Evolutionary conservation across 2,888 invertebrate genomes (phyloP).

Genomic region (Chrysomela aeneicollis): DNA sequence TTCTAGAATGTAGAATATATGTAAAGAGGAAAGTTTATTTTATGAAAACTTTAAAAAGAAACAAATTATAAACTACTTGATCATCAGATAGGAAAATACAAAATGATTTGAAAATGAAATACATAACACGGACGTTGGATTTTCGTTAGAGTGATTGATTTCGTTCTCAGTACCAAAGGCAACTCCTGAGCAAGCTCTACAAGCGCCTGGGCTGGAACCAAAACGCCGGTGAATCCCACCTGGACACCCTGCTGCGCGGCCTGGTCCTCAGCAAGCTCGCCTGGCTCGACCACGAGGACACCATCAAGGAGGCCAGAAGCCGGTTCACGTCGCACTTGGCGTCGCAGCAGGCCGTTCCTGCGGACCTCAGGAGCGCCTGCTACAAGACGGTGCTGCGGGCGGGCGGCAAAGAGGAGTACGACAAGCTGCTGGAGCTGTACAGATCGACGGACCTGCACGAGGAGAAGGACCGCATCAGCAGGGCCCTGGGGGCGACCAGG

Average conservation of each 20-base stretch:
- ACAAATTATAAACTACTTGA: too few relatives aligned
- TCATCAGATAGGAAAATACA: too few relatives aligned
- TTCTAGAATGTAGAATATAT: too few relatives aligned
- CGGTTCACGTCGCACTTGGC: slow-evolving; percentile 72
- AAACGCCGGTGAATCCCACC: slow-evolving; percentile 79
- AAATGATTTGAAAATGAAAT: too few relatives aligned
- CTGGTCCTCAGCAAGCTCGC: slow-evolving; percentile 85
- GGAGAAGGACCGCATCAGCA: slow-evolving; percentile 90
- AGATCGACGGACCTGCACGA: slow-evolving; percentile 88
- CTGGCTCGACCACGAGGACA: slow-evolving; percentile 79
- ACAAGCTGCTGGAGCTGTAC: slow-evolving; percentile 82
- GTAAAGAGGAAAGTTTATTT: too few relatives aligned
- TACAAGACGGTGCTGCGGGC: slow-evolving; percentile 80
- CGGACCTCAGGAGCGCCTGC: slow-evolving; percentile 88
- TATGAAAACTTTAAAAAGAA: too few relatives aligned
- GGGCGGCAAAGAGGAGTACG: slow-evolving; percentile 74
- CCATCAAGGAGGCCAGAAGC: slow-evolving; percentile 78
- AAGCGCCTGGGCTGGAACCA: slow-evolving; percentile 86
- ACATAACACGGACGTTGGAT: too few relatives aligned
- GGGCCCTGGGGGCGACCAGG: slow-evolving; percentile 82
- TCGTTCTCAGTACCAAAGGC: slow-evolving; percentile 69
- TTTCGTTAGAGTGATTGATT: background rate
- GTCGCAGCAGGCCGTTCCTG: slow-evolving; percentile 67
- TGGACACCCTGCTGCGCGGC: slow-evolving; percentile 85
- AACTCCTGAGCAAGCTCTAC: slow-evolving; percentile 76